Evolutionary conservation across 2,888 invertebrate species (phyloP), one percentile per base, ranked within the genome.

Genomic region (Sicus ferrugineus): DNA sequence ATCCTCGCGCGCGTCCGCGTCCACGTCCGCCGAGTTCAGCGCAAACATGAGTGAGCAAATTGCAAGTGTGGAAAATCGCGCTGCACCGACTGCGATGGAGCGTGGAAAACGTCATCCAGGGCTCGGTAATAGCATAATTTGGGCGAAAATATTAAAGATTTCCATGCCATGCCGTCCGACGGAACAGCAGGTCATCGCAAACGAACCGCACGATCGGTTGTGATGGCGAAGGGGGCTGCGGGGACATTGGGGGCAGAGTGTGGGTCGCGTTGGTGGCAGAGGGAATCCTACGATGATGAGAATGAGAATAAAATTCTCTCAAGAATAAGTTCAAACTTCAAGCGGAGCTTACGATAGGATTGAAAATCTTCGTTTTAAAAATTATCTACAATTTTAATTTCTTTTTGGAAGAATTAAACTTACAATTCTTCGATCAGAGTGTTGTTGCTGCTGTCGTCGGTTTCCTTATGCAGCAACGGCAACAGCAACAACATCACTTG

Each of bases 91-190:
- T 58, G 66, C n/a, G n/a, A 56, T 56, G 66, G 46, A 56, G 66
- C 66, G 66, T 67, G 46, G 50, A 67, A 67, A 59, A 59, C 67
- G 67, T 67, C 67, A 67, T 67, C 67, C 21, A 34, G 38, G 34
- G 31, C 48, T 16, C 34, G 38, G 28, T 67, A 67, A 67, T 59
- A 58, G 59, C 58, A 67, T 67, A 59, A 67, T 67, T 67, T 58
- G 31, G 38, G 48, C 31, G 31, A 63, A 46, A 16, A 23, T 26
- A 28, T 38, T 23, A 42, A 30, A 54, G 56, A 54, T 54, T 65
- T 52, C 34, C 52, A 65, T 65, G 54, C 52, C 23, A 38, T n/a
- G 38, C 14, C 31, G 26, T 54, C 38, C 30, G 30, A 28, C 3
- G 65, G 26, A 28, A 28, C 5, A 56, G 56, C 59, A 67, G 67